Percentiles rank a stretch among this genome's conserved stretches.
Conservation (phyloP, 53 echinoderm and acorn worm genomes). For the Paracentrotus lividus region DNA sequence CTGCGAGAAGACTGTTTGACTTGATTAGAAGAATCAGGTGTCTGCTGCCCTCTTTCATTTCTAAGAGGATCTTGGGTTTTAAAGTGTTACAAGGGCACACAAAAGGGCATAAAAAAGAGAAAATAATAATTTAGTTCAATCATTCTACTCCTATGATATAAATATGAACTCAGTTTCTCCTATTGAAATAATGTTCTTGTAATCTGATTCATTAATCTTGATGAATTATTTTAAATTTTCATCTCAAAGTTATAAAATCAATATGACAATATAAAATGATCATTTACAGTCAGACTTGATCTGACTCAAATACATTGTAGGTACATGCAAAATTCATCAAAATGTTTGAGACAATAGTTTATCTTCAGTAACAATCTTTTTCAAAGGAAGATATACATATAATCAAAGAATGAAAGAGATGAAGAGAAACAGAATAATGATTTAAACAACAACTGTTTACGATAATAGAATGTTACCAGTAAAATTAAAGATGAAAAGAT, state of each 20-base stretch:
- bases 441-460: no score
- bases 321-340: background rate
- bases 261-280: background rate
- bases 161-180: background rate
- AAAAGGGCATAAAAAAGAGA: conserved; percentile 24
- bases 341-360: background rate
- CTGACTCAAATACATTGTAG: background rate
- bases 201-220: background rate
- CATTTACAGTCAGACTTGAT: background rate
- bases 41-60: conserved; percentile 10
- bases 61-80: conserved; percentile 54
- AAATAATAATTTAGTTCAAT: background rate
- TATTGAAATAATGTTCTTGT: background rate
- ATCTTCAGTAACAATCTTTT: background rate
- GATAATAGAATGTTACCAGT: no score
- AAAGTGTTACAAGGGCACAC: conserved; percentile 1
- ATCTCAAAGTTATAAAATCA: background rate
- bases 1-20: background rate
- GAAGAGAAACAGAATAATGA: background rate
- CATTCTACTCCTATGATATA: background rate
- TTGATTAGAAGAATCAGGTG: conserved; percentile 20
- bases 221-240: background rate
- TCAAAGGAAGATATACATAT: background rate
- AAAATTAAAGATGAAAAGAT: no score
- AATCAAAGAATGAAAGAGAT: background rate